Evolutionary conservation across 2,797 vertebrate species (phyloP).

Genomic region (Harpagifer antarcticus): DNA sequence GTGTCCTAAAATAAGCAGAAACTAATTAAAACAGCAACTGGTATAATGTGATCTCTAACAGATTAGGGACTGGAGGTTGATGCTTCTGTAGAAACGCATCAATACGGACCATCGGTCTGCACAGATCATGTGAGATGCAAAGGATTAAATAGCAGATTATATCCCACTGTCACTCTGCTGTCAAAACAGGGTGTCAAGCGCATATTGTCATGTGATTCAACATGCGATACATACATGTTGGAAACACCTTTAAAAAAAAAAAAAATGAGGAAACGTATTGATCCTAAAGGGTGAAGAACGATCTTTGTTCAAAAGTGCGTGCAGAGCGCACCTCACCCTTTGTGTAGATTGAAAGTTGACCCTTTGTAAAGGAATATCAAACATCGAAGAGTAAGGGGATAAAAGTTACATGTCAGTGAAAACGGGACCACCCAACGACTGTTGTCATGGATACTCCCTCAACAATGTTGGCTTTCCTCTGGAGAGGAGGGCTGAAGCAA

Average conservation of each 20-base stretch:
- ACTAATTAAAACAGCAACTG: slow-evolving; percentile 37
- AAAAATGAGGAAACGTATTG: neutral
- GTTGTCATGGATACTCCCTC: slow-evolving; percentile 69
- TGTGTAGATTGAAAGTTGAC: slow-evolving; percentile 8
- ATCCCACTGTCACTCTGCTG: neutral
- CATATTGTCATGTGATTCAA: neutral
- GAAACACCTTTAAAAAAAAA: neutral
- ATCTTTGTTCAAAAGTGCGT: slow-evolving; percentile 4
- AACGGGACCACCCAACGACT: slow-evolving; percentile 63
- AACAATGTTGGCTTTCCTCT: slow-evolving; percentile 59
- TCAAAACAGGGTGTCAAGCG: slow-evolving; percentile 19
- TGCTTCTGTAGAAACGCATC: slow-evolving; percentile 8
- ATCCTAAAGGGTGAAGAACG: neutral
- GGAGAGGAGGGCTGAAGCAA: slow-evolving; percentile 38
- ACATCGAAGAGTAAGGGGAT: slow-evolving; percentile 36
- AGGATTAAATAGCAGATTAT: slow-evolving; percentile 24
- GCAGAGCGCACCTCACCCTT: neutral
- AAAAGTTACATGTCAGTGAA: slow-evolving; percentile 37
- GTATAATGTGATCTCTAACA: slow-evolving; percentile 25
- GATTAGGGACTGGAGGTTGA: slow-evolving; percentile 20
- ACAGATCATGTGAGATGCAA: slow-evolving; percentile 32
- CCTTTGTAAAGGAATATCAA: slow-evolving; percentile 32
- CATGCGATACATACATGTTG: neutral
- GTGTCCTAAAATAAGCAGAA: slow-evolving; percentile 26
- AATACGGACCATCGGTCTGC: slow-evolving; percentile 48